Percentiles rank a stretch among this genome's conserved stretches.
phyloP scores from a whole-genome alignment of 2,888 invertebrate genomes.

The Spodoptera picta region DNA sequence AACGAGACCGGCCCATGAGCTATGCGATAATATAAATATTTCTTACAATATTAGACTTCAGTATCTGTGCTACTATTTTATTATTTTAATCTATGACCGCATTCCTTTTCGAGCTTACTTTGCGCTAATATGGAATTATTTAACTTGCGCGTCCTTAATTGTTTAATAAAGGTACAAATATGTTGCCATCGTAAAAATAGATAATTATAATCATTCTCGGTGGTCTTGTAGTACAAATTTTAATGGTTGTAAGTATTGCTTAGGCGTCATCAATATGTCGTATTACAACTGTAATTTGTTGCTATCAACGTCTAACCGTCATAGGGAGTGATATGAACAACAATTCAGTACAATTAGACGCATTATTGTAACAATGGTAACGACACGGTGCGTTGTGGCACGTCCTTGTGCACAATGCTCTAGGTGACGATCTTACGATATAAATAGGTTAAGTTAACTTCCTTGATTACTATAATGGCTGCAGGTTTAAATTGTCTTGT shows the following conservation, averaged over 20 bases:
- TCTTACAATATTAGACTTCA: constrained; percentile 58
- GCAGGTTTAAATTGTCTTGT: constrained; percentile 42
- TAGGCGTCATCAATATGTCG: constrained; percentile 42
- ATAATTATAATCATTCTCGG: constrained; percentile 8
- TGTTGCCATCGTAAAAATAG: constrained; percentile 18
- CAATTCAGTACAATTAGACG: constrained; percentile 61
- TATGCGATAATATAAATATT: constrained; percentile 63
- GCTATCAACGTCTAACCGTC: constrained; percentile 46
- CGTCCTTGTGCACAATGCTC: constrained; percentile 63
- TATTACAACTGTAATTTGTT: constrained; percentile 42
- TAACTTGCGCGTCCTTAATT: constrained; percentile 18
- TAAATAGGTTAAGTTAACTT: constrained; percentile 57
- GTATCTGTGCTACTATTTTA: constrained; percentile 59
- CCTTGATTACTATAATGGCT: constrained; percentile 63
- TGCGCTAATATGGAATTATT: constrained; percentile 40
- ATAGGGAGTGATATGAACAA: constrained; percentile 50
- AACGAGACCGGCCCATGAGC: constrained; percentile 65
- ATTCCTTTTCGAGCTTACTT: constrained; percentile 44
- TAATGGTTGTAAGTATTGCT: background rate
- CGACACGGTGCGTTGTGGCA: constrained; percentile 60
- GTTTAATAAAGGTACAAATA: constrained; percentile 21
- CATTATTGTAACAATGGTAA: constrained; percentile 62
- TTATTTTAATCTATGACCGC: constrained; percentile 61
- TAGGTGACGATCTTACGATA: constrained; percentile 63
- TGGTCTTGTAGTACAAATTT: constrained; percentile 24